Percentiles rank a stretch among this genome's conserved stretches.
phyloP scores from a whole-genome alignment of 2,797 vertebrate species.

The Manis pentadactyla region DNA sequence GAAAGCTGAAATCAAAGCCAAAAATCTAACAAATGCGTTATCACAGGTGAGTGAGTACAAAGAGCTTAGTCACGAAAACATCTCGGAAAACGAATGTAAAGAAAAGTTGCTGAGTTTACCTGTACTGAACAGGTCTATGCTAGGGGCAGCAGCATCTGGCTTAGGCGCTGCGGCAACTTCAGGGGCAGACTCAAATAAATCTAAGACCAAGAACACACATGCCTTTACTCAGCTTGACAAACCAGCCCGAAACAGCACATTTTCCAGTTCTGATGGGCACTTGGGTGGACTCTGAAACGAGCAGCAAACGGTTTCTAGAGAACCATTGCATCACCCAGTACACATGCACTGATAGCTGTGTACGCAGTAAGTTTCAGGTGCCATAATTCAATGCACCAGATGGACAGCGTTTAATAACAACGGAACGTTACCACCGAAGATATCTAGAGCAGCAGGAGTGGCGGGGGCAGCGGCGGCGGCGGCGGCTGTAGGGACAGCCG shows the following conservation, averaged over 20 bases:
- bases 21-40: conserved; percentile 73
- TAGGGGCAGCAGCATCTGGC: conserved; percentile 96
- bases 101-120: conserved; percentile 90
- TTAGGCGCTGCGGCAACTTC: conserved; percentile 95
- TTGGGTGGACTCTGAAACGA: conserved; percentile 53
- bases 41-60: conserved; percentile 68
- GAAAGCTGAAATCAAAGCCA: conserved; percentile 73
- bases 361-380: conserved; percentile 73
- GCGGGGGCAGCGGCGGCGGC: conserved; percentile 83
- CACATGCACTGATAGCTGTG: conserved; percentile 78
- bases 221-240: conserved; percentile 86
- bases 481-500: conserved; percentile 87
- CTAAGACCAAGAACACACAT: conserved; percentile 97
- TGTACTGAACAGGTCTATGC: conserved; percentile 99
- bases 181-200: conserved; percentile 99
- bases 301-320: conserved; percentile 71
- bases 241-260: conserved; percentile 56
- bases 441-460: conserved; percentile 96
- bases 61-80: conserved; percentile 63
- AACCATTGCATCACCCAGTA: conserved; percentile 73
- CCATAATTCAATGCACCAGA: conserved; percentile 79
- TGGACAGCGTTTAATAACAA: conserved; percentile 81
- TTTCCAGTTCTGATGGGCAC: conserved; percentile 57
- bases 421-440: conserved; percentile 97
- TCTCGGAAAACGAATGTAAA: background rate